Evolutionary conservation across 2,113 vertebrate genomes (phyloP).

Genomic region (Eulacestoma nigropectus): DNA sequence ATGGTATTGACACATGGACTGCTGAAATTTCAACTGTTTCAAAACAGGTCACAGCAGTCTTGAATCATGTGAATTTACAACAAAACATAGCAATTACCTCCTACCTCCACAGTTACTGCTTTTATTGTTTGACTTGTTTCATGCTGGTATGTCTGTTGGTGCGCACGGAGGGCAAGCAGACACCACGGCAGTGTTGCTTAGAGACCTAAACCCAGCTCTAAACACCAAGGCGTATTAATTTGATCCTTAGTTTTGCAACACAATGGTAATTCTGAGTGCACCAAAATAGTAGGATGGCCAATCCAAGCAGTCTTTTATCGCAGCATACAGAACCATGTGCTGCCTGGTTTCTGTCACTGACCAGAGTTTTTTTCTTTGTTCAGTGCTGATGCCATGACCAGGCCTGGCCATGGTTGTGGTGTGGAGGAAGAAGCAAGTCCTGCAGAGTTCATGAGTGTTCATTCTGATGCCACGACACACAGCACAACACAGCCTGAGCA

Average conservation of each 20-base stretch:
- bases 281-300: neutral
- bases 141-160: neutral
- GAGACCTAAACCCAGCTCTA: neutral
- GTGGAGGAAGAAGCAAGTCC: neutral
- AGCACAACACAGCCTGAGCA: accelerated
- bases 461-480: too few relatives aligned
- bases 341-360: accelerated
- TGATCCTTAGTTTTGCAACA: neutral
- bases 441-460: accelerated
- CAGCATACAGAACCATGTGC: accelerated
- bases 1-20: accelerated
- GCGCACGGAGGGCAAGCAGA: neutral
- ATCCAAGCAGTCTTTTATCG: neutral
- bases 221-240: accelerated
- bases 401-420: accelerated
- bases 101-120: neutral
- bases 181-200: accelerated
- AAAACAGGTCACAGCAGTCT: neutral
- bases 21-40: accelerated
- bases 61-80: neutral
- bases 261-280: neutral
- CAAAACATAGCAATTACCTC: neutral
- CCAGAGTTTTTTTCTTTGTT: accelerated
- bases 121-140: neutral
- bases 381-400: accelerated